Percentiles rank a stretch among this genome's conserved stretches.
These are phyloP conservation scores for Eurois occulta DNA, from an alignment of 2,888 invertebrate genomes.

Conservation along the genomic window DNA sequence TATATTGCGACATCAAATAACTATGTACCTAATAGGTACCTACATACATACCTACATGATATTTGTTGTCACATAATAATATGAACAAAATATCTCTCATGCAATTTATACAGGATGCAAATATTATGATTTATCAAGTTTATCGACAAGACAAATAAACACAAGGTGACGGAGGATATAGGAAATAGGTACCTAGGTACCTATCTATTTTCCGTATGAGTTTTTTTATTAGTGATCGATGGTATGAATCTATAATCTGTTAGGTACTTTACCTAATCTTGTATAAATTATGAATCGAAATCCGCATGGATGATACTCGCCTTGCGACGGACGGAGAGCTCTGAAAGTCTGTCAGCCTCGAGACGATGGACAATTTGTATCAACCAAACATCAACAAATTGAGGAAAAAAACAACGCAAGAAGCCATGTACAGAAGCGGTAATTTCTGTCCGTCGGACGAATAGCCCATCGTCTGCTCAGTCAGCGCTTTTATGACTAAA, in stretches of 20 bases:
- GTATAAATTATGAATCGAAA: too few relatives aligned
- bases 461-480: not conserved
- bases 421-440: not conserved
- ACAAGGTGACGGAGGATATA: slow-evolving; percentile 9
- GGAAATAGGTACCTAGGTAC: too few relatives aligned
- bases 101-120: not conserved
- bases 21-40: too few relatives aligned
- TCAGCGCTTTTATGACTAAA: not conserved
- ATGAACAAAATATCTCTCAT: too few relatives aligned
- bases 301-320: not conserved
- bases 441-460: not conserved
- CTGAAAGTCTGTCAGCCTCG: not conserved
- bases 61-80: too few relatives aligned
- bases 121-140: slow-evolving; percentile 1
- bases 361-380: not conserved
- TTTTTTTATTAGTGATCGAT: too few relatives aligned
- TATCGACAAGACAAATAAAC: slow-evolving; percentile 23
- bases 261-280: not conserved
- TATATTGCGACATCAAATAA: too few relatives aligned
- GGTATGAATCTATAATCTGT: not conserved
- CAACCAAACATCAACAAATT: not conserved
- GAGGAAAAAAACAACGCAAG: too few relatives aligned
- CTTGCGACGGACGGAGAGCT: not conserved
- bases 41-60: too few relatives aligned
- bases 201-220: not conserved